These are phyloP conservation scores for Rhinatrema bivittatum DNA, from an alignment of 2,797 vertebrate species.

Conservation along the genomic window DNA sequence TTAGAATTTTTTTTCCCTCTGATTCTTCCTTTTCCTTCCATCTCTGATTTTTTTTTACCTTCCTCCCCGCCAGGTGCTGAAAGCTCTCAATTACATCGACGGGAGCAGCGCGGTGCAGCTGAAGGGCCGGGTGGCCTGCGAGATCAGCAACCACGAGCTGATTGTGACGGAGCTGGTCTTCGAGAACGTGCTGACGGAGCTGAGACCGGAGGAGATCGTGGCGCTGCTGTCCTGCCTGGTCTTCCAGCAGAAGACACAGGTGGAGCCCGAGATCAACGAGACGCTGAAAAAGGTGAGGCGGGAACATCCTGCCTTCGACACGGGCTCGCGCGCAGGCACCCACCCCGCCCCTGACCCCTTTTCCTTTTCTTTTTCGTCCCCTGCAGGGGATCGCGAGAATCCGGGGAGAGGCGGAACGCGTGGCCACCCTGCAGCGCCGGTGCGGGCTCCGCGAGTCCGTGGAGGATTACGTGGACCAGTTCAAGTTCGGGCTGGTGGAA, in stretches of 20 bases:
- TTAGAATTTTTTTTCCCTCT: not conserved
- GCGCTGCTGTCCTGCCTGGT: constrained; percentile 82
- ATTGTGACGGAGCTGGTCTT: constrained; percentile 86
- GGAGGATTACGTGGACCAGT: constrained; percentile 81
- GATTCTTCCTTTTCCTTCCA: not conserved
- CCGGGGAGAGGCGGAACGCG: constrained; percentile 64
- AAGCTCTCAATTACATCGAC: constrained; percentile 75
- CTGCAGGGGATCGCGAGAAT: constrained; percentile 71
- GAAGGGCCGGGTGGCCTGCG: constrained; percentile 82
- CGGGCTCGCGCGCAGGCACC: not conserved
- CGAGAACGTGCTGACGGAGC: constrained; percentile 74
- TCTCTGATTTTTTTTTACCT: not conserved
- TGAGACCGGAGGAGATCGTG: constrained; percentile 82
- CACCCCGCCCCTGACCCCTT: not conserved
- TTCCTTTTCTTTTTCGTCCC: too few species aligned
- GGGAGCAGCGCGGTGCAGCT: constrained; percentile 73
- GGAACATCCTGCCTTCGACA: not conserved
- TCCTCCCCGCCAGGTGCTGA: constrained; percentile 60
- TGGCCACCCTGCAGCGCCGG: constrained; percentile 76
- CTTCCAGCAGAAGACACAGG: constrained; percentile 74
- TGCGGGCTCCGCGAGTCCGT: constrained; percentile 73
- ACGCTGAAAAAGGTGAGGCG: constrained; percentile 69
- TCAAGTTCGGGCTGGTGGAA: constrained; percentile 84
- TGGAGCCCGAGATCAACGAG: constrained; percentile 71
- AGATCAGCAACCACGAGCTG: constrained; percentile 85